Base-by-base conservation (phyloP, 2,113 vertebrate species). In the Perca flavescens region DNA sequence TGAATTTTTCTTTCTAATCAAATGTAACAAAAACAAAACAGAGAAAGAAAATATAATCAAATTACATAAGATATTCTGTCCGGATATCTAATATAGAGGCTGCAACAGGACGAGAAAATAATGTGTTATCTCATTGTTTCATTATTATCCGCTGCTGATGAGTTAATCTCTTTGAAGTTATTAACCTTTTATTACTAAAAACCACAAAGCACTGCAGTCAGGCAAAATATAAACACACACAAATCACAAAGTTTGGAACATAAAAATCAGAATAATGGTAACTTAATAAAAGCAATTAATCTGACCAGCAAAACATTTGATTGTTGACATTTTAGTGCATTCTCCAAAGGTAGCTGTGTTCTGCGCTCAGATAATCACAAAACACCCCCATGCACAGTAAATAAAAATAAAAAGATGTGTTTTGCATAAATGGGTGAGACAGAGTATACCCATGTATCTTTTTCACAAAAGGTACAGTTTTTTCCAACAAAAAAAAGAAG, bases 101-200 rank as follows among this genome's bases (percentile, higher is more conserved):
- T 49, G 43, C 69, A 77, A 79, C 60, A 75, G 70, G 36, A 78
- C 49, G 31, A 68, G 19, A 76, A 87, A 84, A 86, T 84, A 50
- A 85, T 79, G 83, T 62, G 74, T 79, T 86, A 84, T 83, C 54
- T 85, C 78, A 90, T 90, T 92, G 87, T 94, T 94, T 88, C 52
- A 90, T 88, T 91, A 91, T 92, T 91, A 91, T 92, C 91, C 79
- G 65, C 86, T 87, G 86, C 83, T 89, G 92, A 93, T 92, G 90
- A 92, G 82, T 89, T 93, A 88, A 94, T 93, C 91, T 94, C 86
- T 93, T 93, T 94, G 91, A 95, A 91, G 87, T 88, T 77, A 72
- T 89, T 91, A 91, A 86, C 70, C 79, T 94, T 94, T 94, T 64
- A 94, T 94, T 91, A 90, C 79, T 77, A 90, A 92, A 82, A 66